Evolutionary conservation across 2,113 vertebrate genomes (phyloP).

Genomic region (Oreochromis niloticus): DNA sequence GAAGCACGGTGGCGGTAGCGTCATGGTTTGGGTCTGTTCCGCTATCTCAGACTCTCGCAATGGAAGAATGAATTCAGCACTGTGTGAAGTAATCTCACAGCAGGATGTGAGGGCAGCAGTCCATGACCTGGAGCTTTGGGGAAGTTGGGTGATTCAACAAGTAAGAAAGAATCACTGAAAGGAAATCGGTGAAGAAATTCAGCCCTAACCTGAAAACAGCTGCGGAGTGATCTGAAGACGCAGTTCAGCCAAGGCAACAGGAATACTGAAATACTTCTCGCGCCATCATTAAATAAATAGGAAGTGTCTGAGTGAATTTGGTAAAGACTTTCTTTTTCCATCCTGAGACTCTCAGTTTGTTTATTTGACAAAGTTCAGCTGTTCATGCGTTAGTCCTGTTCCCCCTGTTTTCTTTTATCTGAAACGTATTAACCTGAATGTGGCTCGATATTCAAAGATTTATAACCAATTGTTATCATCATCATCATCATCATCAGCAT

Average conservation of each 20-base stretch:
- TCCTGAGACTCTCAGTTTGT: not conserved
- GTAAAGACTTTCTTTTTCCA: not conserved
- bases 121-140: not conserved
- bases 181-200: not conserved
- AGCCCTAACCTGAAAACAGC: not conserved
- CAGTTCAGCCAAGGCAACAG: not conserved
- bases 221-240: rapidly evolving
- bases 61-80: not conserved
- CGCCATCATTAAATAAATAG: not conserved
- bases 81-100: not conserved
- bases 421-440: not conserved
- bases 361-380: not conserved
- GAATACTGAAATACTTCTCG: not conserved
- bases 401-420: not conserved
- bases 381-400: rapidly evolving
- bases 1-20: not conserved
- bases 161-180: not conserved
- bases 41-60: not conserved
- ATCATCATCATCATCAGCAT: not conserved
- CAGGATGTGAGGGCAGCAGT: not conserved
- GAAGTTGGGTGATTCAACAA: not conserved
- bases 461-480: not conserved
- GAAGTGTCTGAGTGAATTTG: not conserved
- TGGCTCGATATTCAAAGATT: not conserved
- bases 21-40: not conserved